Percentiles rank a stretch among this genome's conserved stretches.
Conservation (phyloP, 2,113 vertebrate species). For the Muntiacus muntjak region DNA sequence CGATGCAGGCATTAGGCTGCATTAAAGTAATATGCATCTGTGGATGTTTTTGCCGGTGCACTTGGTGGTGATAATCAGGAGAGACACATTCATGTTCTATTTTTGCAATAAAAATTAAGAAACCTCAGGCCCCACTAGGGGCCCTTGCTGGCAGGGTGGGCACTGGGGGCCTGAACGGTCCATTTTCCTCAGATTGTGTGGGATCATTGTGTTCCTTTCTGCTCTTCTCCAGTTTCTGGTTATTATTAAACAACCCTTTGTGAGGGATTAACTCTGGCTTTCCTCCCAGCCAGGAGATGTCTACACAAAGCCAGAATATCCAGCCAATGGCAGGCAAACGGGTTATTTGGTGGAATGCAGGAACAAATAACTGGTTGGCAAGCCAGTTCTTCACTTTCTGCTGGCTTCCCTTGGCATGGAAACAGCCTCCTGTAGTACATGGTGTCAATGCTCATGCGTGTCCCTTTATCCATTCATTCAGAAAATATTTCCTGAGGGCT, state of each 20-base stretch:
- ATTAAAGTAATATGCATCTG: neutral
- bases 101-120: constrained; percentile 59
- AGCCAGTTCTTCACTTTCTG: constrained; percentile 20
- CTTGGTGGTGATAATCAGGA: constrained; percentile 50
- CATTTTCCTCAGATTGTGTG: constrained; percentile 20
- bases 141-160: neutral
- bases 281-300: constrained; percentile 41
- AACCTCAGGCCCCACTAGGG: neutral
- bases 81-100: constrained; percentile 38
- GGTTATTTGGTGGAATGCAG: constrained; percentile 42
- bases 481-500: constrained; percentile 53
- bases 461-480: constrained; percentile 56
- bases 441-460: neutral
- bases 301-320: constrained; percentile 55
- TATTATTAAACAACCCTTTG: constrained; percentile 65
- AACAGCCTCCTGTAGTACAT: neutral
- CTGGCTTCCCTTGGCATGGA: constrained; percentile 36
- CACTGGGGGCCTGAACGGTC: neutral
- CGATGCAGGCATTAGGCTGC: neutral
- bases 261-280: constrained; percentile 60
- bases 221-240: constrained; percentile 55
- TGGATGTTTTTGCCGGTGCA: neutral
- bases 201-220: constrained; percentile 44
- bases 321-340: constrained; percentile 37
- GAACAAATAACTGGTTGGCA: constrained; percentile 30